Evolutionary conservation across 2,113 vertebrate genomes (phyloP), one percentile per base, ranked within the genome.

Genomic region (Lethenteron reissneri): DNA sequence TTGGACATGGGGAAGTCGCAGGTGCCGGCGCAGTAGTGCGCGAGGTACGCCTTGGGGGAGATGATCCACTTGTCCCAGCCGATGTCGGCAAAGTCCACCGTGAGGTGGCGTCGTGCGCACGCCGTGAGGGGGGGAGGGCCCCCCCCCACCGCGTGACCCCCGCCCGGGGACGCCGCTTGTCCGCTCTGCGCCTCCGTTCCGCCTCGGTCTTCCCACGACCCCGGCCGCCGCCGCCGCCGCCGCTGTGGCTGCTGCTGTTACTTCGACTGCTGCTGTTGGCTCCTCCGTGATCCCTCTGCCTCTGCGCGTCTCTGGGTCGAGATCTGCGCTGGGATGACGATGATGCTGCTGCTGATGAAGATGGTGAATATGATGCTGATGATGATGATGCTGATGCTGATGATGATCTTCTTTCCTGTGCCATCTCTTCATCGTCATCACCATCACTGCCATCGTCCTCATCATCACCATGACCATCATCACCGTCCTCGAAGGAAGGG

Each of bases 1-100:
- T 99, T 97, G 58, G 88, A 85, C 86, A 99, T 96, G 11, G 94
- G 94, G 77, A 96, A 99, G n/a, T 90, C 91, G 80, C 94, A 99
- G 56, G 89, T 88, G 70, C 92, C 94, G 0, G 90, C 89, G 76
- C 92, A 99, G 73, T 92, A 99, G 79, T 85, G 95, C 13, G 94
- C 90, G 0, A 97, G 90, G 1, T 96, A 99, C 3, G 90, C 90
- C 75, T 92, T 95, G 0, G 94, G 94, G 1, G 90, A 96, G 80
- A 99, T 97, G 81, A 99, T 97, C 92, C 94, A 99, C 73, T 99
- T 90, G 0, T 84, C 97, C 94, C 94, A 99, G 75, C 94, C 92
- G 2, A 99, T 92, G 77, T 97, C 94, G 0, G 91, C 91, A 72
- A 99, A 99, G 81, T 97, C 92, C 74, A 99, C 94, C 77, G 89